Evolutionary conservation across 2,113 vertebrate species (phyloP).

Genomic region (Silurus meridionalis): DNA sequence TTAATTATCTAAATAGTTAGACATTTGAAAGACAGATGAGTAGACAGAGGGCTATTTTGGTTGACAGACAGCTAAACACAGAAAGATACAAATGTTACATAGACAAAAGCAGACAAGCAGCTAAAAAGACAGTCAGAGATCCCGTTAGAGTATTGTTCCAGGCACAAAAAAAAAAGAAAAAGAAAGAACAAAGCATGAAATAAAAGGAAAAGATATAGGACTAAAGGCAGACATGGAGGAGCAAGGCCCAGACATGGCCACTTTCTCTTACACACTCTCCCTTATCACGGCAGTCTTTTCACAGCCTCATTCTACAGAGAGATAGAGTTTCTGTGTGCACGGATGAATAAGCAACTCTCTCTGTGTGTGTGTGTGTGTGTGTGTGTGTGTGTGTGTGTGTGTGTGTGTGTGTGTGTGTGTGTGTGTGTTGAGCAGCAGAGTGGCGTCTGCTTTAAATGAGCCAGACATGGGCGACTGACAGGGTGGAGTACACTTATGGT

Average conservation of each 20-base stretch:
- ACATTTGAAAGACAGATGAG: not conserved
- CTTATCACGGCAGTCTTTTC: conserved; percentile 42
- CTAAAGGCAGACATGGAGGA: conserved; percentile 41
- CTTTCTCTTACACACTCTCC: conserved; percentile 16
- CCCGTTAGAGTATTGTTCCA: not conserved
- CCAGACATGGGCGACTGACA: conserved; percentile 35
- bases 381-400: not conserved
- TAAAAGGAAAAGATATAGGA: not conserved
- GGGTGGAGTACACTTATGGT: conserved; percentile 26
- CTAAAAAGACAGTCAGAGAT: not conserved
- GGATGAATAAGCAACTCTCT: conserved; percentile 8
- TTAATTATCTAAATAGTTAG: not conserved
- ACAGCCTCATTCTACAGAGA: conserved; percentile 31
- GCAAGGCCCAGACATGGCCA: conserved; percentile 11
- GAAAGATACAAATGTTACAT: not conserved
- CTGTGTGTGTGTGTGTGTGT: not conserved
- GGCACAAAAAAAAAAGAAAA: too few relatives aligned
- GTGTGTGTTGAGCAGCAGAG: conserved; percentile 15
- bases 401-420: not conserved
- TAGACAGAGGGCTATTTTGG: not conserved
- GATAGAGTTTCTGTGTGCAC: conserved; percentile 40
- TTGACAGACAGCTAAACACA: not conserved
- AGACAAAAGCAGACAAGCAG: not conserved
- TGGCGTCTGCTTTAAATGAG: conserved; percentile 44
- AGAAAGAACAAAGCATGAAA: not conserved